Conservation (phyloP, 2,888 invertebrate species). For the Calliopum simillimum region DNA sequence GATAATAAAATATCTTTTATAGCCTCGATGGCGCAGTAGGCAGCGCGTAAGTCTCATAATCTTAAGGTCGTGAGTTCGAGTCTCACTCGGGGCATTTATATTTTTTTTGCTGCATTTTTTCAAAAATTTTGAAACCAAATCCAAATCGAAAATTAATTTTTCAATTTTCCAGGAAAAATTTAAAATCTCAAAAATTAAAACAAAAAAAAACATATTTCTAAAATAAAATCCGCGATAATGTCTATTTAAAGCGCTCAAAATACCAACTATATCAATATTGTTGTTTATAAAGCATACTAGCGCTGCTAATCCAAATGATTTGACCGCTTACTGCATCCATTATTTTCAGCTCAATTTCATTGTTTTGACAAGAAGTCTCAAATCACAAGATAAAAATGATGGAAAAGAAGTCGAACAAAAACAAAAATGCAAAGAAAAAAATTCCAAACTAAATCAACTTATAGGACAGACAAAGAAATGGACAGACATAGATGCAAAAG, state of each 20-base stretch:
- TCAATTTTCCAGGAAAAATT: no score
- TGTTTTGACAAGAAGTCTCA: slow-evolving; percentile 58
- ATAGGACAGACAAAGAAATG: background rate
- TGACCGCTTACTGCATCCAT: slow-evolving; percentile 42
- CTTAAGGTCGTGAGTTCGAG: no score
- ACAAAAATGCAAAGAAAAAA: background rate
- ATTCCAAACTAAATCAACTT: background rate
- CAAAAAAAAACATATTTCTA: background rate
- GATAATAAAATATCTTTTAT: no score
- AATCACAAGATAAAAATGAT: slow-evolving; percentile 46
- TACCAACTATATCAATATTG: slow-evolving; percentile 21
- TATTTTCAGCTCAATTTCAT: slow-evolving; percentile 57
- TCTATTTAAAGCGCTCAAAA: background rate
- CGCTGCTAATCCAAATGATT: background rate
- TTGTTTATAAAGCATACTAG: background rate
- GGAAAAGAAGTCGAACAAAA: background rate
- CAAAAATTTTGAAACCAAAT: no score
- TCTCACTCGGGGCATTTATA: no score
- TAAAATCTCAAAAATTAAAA: no score
- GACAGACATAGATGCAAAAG: background rate
- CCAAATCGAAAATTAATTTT: no score
- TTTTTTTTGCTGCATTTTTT: no score
- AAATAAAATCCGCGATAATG: background rate
- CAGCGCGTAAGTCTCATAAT: no score
- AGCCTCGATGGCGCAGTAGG: no score